These are phyloP conservation scores for Myotis yumanensis DNA, from an alignment of 2,113 vertebrate genomes.

Conservation along the genomic window DNA sequence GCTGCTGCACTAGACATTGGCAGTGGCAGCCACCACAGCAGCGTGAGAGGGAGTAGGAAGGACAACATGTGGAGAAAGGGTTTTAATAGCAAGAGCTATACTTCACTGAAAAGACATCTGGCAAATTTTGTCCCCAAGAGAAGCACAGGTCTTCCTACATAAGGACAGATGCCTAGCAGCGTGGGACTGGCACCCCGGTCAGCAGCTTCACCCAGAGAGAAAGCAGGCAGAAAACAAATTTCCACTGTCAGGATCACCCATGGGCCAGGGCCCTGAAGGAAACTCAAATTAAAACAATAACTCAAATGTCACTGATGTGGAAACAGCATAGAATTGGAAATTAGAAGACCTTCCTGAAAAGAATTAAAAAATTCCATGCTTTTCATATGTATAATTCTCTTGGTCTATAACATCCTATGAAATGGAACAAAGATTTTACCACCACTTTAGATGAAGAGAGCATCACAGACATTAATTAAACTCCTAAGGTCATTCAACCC, in stretches of 20 bases:
- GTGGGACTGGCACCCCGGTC: neutral
- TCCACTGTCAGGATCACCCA: slow-evolving; percentile 37
- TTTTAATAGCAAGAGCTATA: neutral
- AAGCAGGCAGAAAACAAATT: slow-evolving; percentile 52
- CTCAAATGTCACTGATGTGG: slow-evolving; percentile 47
- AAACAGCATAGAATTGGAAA: slow-evolving; percentile 29
- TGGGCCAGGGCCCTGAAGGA: slow-evolving; percentile 46
- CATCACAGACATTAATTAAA: neutral
- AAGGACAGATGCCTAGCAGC: neutral
- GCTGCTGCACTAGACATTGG: fast-evolving
- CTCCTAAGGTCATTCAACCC: neutral
- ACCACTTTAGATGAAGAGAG: neutral
- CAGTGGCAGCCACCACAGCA: neutral
- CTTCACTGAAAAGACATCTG: neutral
- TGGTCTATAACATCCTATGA: neutral
- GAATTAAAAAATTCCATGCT: neutral
- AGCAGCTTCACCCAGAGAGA: neutral
- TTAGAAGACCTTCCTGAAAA: slow-evolving; percentile 24
- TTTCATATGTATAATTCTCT: neutral
- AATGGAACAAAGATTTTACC: slow-evolving; percentile 23
- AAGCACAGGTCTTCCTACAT: neutral
- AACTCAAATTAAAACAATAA: slow-evolving; percentile 69
- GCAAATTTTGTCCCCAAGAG: neutral
- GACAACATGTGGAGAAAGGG: neutral
- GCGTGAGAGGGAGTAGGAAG: neutral